A percentile compares a stretch with the other conserved stretches of the same genome.
phyloP scores from a whole-genome alignment of 2,888 invertebrate genomes.

The Eueremaeus valkanovi region DNA sequence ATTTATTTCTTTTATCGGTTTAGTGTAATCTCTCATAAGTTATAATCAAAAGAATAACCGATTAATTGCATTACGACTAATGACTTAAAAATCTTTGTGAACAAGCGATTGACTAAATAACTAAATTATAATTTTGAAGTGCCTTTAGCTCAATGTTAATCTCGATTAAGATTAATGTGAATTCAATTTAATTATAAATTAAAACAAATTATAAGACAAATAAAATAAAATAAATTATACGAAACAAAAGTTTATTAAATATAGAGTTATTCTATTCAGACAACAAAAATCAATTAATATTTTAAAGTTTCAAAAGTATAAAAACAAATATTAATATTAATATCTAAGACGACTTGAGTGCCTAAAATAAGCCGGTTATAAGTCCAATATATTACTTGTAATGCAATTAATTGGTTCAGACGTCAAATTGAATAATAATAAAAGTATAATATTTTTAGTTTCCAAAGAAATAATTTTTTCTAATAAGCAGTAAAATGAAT shows the following conservation, averaged over 20 bases:
- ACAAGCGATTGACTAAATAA: neutral
- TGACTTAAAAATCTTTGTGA: conserved; percentile 10
- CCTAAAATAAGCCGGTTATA: conserved; percentile 33
- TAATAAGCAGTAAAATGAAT: too few species aligned
- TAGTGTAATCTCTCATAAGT: neutral
- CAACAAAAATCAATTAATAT: neutral
- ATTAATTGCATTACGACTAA: conserved; percentile 22
- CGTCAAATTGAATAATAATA: neutral
- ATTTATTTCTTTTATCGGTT: too few species aligned
- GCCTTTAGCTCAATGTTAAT: neutral
- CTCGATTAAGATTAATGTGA: too few species aligned
- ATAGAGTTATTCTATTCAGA: too few species aligned
- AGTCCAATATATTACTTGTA: neutral
- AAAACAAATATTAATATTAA: neutral
- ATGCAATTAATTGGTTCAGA: conserved; percentile 13
- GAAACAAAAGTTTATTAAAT: too few species aligned
- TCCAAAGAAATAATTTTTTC: too few species aligned
- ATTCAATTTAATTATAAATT: neutral
- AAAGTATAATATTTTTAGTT: too few species aligned
- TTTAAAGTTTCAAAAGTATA: neutral
- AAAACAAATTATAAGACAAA: neutral
- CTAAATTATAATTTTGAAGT: neutral
- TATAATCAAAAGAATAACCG: conserved; percentile 15
- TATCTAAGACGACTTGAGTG: conserved; percentile 17
- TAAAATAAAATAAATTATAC: too few species aligned